These are phyloP conservation scores for Rhinolophus ferrumequinum DNA, from an alignment of 2,113 vertebrate species.

Conservation along the genomic window DNA sequence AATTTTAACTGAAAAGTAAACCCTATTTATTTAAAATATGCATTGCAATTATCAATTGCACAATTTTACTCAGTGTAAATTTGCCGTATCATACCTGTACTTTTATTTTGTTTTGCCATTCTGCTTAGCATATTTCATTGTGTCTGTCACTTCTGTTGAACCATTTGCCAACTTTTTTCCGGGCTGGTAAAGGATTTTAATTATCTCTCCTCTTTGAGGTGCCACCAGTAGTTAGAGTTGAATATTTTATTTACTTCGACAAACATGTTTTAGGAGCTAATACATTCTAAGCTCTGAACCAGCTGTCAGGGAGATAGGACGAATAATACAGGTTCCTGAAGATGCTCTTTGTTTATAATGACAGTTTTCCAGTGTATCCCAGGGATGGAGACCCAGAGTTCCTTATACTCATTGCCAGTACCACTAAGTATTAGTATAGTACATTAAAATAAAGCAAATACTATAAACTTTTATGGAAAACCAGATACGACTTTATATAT, in stretches of 20 bases:
- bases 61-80: neutral
- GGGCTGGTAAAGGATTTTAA: slow-evolving; percentile 7
- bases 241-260: slow-evolving; percentile 16
- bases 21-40: neutral
- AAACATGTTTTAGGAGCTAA: neutral
- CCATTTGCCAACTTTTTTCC: slow-evolving; percentile 11
- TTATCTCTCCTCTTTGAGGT: neutral
- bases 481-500: neutral
- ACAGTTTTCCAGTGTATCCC: neutral
- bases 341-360: neutral
- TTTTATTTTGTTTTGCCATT: neutral
- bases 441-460: slow-evolving; percentile 8
- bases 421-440: neutral
- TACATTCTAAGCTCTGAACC: neutral
- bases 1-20: slow-evolving; percentile 22
- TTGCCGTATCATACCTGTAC: neutral
- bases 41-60: neutral
- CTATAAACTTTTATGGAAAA: neutral
- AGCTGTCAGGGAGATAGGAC: neutral
- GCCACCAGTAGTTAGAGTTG: neutral
- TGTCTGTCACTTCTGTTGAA: neutral
- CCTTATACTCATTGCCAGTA: neutral
- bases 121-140: neutral
- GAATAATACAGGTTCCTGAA: neutral
- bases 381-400: neutral